Conservation (phyloP, 1,140 invertebrate genomes). For the Neotoxoptera formosana region DNA sequence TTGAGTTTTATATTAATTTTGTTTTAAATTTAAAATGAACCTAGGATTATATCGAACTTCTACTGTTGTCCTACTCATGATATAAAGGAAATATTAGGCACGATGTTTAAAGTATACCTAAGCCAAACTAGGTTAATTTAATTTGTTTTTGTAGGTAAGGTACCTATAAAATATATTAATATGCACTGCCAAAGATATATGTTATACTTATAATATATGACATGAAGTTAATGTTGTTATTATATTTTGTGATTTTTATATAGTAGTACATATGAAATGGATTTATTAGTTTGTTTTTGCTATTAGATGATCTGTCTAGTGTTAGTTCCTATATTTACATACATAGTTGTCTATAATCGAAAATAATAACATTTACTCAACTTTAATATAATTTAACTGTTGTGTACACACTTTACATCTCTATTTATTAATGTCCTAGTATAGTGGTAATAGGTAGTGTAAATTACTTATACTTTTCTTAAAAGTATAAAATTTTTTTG, state of each 20-base stretch:
- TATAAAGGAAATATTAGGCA: not conserved
- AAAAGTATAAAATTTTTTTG: too few species aligned
- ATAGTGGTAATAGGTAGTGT: not conserved
- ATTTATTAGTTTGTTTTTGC: not conserved
- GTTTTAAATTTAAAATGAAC: not conserved
- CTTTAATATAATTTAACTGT: not conserved
- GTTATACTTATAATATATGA: too few species aligned
- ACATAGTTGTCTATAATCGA: not conserved
- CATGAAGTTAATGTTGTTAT: not conserved
- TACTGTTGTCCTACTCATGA: not conserved
- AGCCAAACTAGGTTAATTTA: not conserved
- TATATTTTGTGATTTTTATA: not conserved
- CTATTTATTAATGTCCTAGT: not conserved
- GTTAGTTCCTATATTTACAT: not conserved
- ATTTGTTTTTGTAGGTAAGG: not conserved
- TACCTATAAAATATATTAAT: not conserved
- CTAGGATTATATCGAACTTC: not conserved
- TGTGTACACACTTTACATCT: too few species aligned
- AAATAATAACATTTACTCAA: not conserved
- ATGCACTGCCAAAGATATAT: not conserved
- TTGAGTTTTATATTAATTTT: not conserved
- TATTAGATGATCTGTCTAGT: not conserved
- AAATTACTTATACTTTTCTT: not conserved
- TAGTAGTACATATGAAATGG: not conserved
- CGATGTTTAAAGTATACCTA: not conserved